These are phyloP conservation scores for Phrynocephalus forsythii DNA, from an alignment of 2,797 vertebrate species.

Conservation along the genomic window DNA sequence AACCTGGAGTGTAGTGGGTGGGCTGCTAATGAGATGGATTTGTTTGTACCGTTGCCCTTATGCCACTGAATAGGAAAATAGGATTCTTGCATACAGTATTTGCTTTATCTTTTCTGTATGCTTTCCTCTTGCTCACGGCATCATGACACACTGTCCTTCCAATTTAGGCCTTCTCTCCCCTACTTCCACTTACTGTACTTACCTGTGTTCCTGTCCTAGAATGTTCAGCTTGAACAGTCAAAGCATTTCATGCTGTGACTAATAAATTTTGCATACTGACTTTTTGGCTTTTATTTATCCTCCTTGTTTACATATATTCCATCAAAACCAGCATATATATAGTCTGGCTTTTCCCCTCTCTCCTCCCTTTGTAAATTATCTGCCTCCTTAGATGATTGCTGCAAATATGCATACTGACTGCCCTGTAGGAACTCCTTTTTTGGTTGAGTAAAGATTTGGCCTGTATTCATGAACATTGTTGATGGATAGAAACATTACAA, in stretches of 20 bases:
- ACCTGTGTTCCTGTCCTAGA: no score
- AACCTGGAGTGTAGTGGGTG: no score
- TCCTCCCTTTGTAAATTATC: not conserved
- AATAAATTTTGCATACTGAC: no score
- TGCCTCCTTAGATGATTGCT: not conserved
- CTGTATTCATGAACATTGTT: not conserved
- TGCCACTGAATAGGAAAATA: no score
- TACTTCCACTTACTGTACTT: no score
- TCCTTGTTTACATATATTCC: no score
- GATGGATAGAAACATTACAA: not conserved
- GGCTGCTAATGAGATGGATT: no score
- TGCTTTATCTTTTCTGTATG: not conserved
- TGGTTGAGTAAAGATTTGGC: not conserved
- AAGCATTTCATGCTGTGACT: no score
- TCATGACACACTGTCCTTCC: not conserved
- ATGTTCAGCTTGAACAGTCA: no score
- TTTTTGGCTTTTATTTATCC: no score
- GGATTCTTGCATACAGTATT: not conserved
- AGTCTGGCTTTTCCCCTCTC: not conserved
- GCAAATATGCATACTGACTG: not conserved
- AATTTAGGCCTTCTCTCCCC: not conserved
- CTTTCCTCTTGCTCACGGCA: not conserved
- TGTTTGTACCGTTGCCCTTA: no score
- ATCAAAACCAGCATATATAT: no score
- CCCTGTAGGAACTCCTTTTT: not conserved